Base-by-base conservation (phyloP, 92 coral and sea anemone genomes). In the Phenganax subtilis region DNA sequence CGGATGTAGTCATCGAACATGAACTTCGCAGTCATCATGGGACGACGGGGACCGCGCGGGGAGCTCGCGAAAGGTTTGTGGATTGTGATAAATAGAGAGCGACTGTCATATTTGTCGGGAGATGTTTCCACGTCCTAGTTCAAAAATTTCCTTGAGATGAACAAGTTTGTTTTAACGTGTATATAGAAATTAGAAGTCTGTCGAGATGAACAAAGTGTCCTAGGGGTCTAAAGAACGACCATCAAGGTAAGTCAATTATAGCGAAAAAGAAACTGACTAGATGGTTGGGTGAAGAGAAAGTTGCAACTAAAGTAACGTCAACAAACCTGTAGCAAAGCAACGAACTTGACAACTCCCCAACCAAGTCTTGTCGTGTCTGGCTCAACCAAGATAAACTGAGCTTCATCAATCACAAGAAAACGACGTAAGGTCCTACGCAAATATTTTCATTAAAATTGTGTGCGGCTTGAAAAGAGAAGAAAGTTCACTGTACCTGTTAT, bases 341-440 rank as follows among this genome's bases (percentile, higher is more conserved):
- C 99, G 85, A 96, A 96, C 89, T 96, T 96, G 80, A 96, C 99
- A 54, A 96, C 99, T 12, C 99, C 99, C 99, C 99, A 92, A 29
- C 99, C 99, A 9, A 96, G 86, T 80, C 91, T 92, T 76, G 96
- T 92, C 20, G 99, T 96, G 86, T 96, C 99, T 6, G 99, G 99
- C 66, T 96, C 99, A 7, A 96, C 99, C 54, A 96, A 85, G 25
- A 96, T 96, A 73, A 96, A 96, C 97, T 96, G 99, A 30, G 99
- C 99, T 77, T 96, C 99, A 82, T 96, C 99, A 25, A 96, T 96
- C 55, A 96, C 99, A 29, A 96, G 91, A 85, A 96, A 96, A 61
- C 99, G 93, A 52, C 99, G 96, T 87, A 90, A 86, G 29, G 90
- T 91, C 75, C 93, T 90, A 75, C 12, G 27, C 6, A 69, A 65